Evolutionary conservation across 2,797 vertebrate species (phyloP).

Genomic region (Enteromius fasciolatus): DNA sequence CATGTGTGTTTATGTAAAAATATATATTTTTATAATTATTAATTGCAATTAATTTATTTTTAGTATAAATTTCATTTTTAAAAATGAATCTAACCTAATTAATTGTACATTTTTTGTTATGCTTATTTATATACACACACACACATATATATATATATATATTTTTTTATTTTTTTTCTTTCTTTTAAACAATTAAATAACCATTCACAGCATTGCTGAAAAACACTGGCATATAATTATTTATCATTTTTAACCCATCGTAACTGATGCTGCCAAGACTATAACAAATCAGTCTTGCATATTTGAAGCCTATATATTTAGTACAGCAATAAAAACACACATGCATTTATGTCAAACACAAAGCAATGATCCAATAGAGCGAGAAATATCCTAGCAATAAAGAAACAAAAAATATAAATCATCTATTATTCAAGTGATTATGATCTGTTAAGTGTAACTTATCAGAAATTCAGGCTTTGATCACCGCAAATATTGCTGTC

Average conservation of each 20-base stretch:
- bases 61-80: no score
- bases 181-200: not conserved
- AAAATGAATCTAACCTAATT: no score
- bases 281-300: not conserved
- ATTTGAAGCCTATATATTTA: not conserved
- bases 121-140: no score
- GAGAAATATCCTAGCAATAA: not conserved
- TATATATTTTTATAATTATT: not conserved
- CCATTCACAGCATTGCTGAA: not conserved
- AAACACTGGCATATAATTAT: not conserved
- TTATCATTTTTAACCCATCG: not conserved
- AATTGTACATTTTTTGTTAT: not conserved
- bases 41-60: no score
- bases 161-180: not conserved
- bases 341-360: not conserved
- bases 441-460: conserved; percentile 18
- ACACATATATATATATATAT: no score
- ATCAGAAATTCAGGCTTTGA: conserved; percentile 15
- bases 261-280: not conserved
- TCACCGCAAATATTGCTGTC: conserved; percentile 8
- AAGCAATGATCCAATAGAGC: not conserved
- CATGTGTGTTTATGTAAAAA: not conserved
- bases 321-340: not conserved
- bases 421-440: not conserved
- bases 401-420: not conserved